phyloP scores from a whole-genome alignment of 2,113 vertebrate species.

The Dipodomys stephensi region DNA sequence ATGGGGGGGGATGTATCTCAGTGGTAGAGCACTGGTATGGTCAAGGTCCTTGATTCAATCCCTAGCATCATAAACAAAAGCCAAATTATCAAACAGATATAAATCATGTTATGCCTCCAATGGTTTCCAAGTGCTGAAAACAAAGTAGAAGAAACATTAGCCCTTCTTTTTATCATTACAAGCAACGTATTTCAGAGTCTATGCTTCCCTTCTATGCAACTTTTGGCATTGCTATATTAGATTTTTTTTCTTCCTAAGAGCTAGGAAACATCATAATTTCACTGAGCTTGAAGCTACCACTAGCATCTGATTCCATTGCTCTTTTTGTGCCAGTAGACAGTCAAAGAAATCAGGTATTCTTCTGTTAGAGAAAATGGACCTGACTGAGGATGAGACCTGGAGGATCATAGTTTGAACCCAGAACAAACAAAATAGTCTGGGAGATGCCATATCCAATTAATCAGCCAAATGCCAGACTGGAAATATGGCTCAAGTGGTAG shows the following conservation, averaged over 20 bases:
- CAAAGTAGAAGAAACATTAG: background rate
- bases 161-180: background rate
- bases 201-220: background rate
- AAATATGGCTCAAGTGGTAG: too few relatives aligned
- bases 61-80: too few relatives aligned
- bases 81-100: background rate
- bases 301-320: background rate
- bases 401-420: background rate
- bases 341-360: background rate
- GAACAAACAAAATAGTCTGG: background rate
- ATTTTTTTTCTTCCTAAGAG: constrained; percentile 1
- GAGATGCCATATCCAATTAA: too few relatives aligned
- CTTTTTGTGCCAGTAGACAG: background rate
- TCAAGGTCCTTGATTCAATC: too few relatives aligned
- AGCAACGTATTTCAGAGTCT: background rate
- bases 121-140: background rate
- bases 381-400: background rate
- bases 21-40: too few relatives aligned
- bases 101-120: background rate
- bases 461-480: too few relatives aligned
- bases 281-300: background rate
- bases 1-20: too few relatives aligned
- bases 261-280: background rate
- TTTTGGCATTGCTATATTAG: constrained; percentile 5
- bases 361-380: background rate